phyloP scores from a whole-genome alignment of 2,888 invertebrate genomes.

The Apotomis betuletana region DNA sequence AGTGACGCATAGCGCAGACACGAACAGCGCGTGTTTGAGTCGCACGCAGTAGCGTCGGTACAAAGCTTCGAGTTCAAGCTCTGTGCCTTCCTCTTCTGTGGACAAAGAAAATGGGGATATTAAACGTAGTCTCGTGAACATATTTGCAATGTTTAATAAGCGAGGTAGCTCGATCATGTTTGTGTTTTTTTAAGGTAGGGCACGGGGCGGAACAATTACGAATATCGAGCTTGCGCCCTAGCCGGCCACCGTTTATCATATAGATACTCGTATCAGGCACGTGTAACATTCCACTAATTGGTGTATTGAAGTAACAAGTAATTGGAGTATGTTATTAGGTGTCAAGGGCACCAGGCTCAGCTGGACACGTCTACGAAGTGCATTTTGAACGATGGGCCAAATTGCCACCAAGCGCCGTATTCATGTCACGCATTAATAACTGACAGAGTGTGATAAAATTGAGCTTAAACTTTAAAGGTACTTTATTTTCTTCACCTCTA shows the following conservation, averaged over 20 bases:
- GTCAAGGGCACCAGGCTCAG: too few relatives aligned
- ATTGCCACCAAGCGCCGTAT: too few relatives aligned
- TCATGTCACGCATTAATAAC: too few relatives aligned
- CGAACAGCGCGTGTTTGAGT: conserved; percentile 89
- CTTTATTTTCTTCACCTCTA: too few relatives aligned
- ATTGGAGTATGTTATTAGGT: background rate
- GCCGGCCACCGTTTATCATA: background rate
- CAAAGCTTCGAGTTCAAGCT: conserved; percentile 87
- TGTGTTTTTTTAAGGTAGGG: background rate
- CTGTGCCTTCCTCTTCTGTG: conserved; percentile 82
- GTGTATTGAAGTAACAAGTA: background rate
- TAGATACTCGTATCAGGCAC: background rate
- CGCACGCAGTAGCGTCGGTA: conserved; percentile 88
- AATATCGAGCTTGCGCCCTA: background rate
- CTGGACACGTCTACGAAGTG: too few relatives aligned
- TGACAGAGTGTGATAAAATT: too few relatives aligned
- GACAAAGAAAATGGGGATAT: conserved; percentile 50
- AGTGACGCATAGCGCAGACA: conserved; percentile 87
- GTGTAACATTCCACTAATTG: background rate
- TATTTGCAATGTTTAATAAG: too few relatives aligned
- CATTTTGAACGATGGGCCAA: too few relatives aligned
- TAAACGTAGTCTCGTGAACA: too few relatives aligned
- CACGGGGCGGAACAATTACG: background rate
- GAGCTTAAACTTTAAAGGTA: too few relatives aligned
- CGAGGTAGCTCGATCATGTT: background rate